Conservation (phyloP, 2,888 invertebrate species). For the Chorisops tibialis region DNA sequence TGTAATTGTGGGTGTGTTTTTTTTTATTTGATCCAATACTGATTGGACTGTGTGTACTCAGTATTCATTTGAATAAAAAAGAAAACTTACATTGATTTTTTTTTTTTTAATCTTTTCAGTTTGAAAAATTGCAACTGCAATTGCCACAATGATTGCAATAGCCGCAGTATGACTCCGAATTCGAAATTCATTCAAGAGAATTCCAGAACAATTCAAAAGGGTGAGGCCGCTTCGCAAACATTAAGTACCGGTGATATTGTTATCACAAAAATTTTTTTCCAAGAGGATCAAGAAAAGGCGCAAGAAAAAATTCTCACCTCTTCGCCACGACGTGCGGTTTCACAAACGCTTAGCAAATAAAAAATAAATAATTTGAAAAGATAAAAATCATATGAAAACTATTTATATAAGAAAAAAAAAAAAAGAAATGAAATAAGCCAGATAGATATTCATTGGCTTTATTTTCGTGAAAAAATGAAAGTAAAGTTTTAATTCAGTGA, state of each 20-base stretch:
- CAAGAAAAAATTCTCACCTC: conserved; percentile 55
- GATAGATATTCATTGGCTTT: conserved; percentile 13
- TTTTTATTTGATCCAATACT: no score
- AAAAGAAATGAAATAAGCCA: not conserved
- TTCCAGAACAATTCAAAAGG: conserved; percentile 35
- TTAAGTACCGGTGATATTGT: conserved; percentile 90
- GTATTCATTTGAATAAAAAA: no score
- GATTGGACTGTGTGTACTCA: no score
- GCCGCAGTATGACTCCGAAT: conserved; percentile 39
- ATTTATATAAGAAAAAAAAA: no score
- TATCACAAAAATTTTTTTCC: conserved; percentile 75
- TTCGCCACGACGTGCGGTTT: conserved; percentile 52
- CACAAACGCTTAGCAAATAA: conserved; percentile 18
- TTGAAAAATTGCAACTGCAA: conserved; percentile 46
- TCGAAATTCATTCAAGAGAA: conserved; percentile 2
- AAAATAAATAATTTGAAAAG: not conserved
- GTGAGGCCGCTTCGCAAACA: conserved; percentile 70
- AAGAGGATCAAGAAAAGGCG: conserved; percentile 58
- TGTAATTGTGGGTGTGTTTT: no score
- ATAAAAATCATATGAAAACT: not conserved
- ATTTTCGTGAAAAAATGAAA: conserved; percentile 11
- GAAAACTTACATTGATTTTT: no score
- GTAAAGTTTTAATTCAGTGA: conserved; percentile 18
- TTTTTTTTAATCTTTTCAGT: conserved; percentile 36
- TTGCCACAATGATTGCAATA: conserved; percentile 37